Evolutionary conservation across 2,888 invertebrate genomes (phyloP), one percentile per base, ranked within the genome.

Genomic region (Calephelis perditalis): DNA sequence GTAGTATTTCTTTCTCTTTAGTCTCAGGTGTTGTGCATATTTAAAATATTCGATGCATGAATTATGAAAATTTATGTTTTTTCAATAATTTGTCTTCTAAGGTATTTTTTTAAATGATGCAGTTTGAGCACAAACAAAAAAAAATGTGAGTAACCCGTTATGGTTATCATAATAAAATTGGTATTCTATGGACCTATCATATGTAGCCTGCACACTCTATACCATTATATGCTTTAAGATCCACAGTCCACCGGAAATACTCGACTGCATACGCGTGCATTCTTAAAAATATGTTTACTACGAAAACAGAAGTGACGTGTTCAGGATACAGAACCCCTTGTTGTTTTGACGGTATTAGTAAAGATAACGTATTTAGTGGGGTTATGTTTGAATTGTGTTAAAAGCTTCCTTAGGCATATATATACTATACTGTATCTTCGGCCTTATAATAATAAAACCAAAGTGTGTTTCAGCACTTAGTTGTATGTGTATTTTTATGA

Each of bases 181-280:
- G 6, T 6, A 40, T 40, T 6, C 8, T 40, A 40, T 6, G 40
- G 40, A 40, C 1, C 15, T 15, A 15, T 15, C 1, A 7, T 40
- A 8, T 40, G 40, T 40, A 40, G 8, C 0, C 12, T 9, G 5
- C 10, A 9, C 15, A 6, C 52, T 52, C 52, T 26, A 35, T 26
- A 52, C 26, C 11, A 11, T 8, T 35, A 52, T 35, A 35, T 52
- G 35, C 52, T 52, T 11, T 10, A 10, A 35, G 10, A 49, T 6
- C 59, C 59, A 69, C 70, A 73, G 71, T 71, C 73, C 74, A 77
- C 78, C 81, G 84, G 82, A 86, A 83, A 82, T 81, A 78, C 76
- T 71, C 15, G 59, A 40, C 73, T 65, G 66, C 67, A 62, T 73
- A 74, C 75, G 73, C 55, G 55, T 55, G 55, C 15, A 60, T 46